A percentile compares a stretch with the other conserved stretches of the same genome.
These are phyloP conservation scores for zebrafish (Danio rerio) DNA, from an alignment of 2,113 vertebrate genomes.

Conservation along the genomic window DNA sequence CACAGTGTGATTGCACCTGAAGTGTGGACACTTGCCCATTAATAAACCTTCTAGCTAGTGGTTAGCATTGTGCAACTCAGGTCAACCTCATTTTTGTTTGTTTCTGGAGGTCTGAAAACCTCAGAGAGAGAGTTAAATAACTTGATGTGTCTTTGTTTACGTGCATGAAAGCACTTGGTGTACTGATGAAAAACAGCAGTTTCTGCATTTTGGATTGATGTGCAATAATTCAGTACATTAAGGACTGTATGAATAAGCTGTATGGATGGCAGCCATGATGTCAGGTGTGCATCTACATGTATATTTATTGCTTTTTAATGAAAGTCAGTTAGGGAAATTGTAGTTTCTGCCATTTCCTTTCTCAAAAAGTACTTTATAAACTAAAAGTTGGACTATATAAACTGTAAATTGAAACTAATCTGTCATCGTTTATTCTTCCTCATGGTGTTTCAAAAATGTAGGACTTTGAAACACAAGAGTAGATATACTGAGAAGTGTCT, in stretches of 20 bases:
- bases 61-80: slow-evolving; percentile 15
- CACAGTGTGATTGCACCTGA: slow-evolving; percentile 38
- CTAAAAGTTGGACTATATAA: no score
- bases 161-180: neutral
- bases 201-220: slow-evolving; percentile 5
- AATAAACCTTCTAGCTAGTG: slow-evolving; percentile 20
- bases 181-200: neutral
- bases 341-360: no score
- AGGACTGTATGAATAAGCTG: slow-evolving; percentile 1
- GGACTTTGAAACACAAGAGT: neutral
- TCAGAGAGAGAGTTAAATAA: neutral
- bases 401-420: no score
- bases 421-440: no score
- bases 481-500: no score
- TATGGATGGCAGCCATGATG: slow-evolving; percentile 15
- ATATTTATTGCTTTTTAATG: no score
- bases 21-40: neutral
- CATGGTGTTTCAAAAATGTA: neutral
- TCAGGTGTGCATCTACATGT: neutral
- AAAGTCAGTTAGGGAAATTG: no score
- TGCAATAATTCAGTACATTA: slow-evolving; percentile 8
- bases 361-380: no score
- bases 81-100: neutral
- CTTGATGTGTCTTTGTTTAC: slow-evolving; percentile 20
- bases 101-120: slow-evolving; percentile 8